A percentile compares a stretch with the other conserved stretches of the same genome.
phyloP scores from a whole-genome alignment of 1,140 invertebrate genomes.

The Radopholus similis region DNA sequence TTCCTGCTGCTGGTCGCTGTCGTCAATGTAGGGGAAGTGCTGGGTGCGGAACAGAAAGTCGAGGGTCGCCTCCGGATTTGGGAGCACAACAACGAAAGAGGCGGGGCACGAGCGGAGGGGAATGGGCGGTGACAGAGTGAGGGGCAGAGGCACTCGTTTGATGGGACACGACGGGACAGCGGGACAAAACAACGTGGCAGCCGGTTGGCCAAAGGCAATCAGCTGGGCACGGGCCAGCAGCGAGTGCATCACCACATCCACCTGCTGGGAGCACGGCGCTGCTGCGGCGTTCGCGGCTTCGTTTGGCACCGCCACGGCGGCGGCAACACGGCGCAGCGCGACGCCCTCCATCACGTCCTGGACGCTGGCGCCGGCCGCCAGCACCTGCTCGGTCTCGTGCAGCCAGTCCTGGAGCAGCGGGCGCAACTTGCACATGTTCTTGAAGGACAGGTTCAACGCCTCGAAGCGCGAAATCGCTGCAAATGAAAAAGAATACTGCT shows the following conservation, averaged over 20 bases:
- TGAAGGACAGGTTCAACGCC: conserved; percentile 93
- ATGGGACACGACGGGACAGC: conserved; percentile 1
- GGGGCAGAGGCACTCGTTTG: background rate
- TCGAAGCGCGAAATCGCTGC: conserved; percentile 88
- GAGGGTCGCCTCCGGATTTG: background rate
- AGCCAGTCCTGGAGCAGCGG: conserved; percentile 94
- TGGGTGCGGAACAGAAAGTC: conserved; percentile 7
- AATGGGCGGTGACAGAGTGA: background rate
- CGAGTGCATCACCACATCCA: too few relatives aligned
- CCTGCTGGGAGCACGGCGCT: too few relatives aligned
- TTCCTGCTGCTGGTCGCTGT: background rate
- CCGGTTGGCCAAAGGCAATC: background rate
- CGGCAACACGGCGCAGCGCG: conserved; percentile 6
- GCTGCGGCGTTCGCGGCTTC: conserved; percentile 2
- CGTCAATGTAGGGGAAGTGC: conserved; percentile 28
- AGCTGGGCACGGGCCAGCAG: background rate
- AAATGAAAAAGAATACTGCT: background rate
- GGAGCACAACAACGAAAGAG: background rate
- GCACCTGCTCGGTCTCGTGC: conserved; percentile 84
- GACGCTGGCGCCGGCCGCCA: conserved; percentile 61
- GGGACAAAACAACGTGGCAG: conserved; percentile 6
- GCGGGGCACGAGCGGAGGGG: background rate
- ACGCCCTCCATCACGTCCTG: conserved; percentile 44
- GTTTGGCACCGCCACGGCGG: background rate
- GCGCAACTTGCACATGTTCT: conserved; percentile 99